Evolutionary conservation across 1,140 invertebrate genomes (phyloP).

Genomic region (Bombyx mandarina): DNA sequence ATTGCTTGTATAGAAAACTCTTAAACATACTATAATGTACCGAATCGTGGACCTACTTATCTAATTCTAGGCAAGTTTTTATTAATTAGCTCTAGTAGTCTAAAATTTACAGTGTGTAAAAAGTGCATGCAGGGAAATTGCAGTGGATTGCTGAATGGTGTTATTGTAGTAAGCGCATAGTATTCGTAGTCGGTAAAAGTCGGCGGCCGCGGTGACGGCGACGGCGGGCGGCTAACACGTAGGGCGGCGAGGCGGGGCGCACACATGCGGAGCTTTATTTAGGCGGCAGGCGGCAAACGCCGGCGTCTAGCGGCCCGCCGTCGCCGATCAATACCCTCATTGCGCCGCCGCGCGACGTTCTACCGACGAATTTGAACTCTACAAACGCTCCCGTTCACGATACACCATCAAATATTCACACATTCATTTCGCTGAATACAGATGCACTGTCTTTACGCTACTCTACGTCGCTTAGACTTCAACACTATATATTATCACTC

Average conservation of each 20-base stretch:
- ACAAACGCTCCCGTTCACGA: conserved; percentile 49
- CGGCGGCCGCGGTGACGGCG: conserved; percentile 12
- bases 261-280: conserved; percentile 68
- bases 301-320: conserved; percentile 57
- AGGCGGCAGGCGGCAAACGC: conserved; percentile 59
- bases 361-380: conserved; percentile 56
- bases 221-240: conserved; percentile 35
- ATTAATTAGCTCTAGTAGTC: no score
- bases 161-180: conserved; percentile 15
- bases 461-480: no score
- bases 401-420: conserved; percentile 68
- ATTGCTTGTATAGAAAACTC: no score
- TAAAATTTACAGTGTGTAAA: neutral
- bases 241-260: conserved; percentile 46
- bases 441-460: conserved; percentile 15
- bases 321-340: conserved; percentile 65
- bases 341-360: conserved; percentile 60
- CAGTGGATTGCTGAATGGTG: neutral
- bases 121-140: neutral
- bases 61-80: no score
- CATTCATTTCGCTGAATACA: conserved; percentile 54
- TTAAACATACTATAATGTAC: no score
- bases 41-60: no score
- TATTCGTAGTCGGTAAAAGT: conserved; percentile 14
- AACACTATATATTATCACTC: no score